A percentile compares a stretch with the other conserved stretches of the same genome.
phyloP scores from a whole-genome alignment of 1,140 invertebrate genomes.

The Cyrtorhinus lividipennis region DNA sequence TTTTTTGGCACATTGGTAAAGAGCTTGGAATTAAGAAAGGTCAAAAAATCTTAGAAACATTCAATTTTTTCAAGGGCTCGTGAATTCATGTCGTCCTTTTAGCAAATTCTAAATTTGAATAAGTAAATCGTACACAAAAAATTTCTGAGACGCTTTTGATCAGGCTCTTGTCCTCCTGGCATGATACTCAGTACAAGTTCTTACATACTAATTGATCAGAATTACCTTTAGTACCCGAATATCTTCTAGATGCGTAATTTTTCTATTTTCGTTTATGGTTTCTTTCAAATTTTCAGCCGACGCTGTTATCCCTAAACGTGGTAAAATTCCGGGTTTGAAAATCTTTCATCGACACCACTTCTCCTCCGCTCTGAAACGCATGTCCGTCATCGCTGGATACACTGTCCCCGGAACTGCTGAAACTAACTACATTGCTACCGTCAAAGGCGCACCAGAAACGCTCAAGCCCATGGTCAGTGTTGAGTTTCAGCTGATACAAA shows the following conservation, averaged over 20 bases:
- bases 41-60: too few relatives aligned
- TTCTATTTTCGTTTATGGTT: neutral
- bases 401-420: conserved; percentile 58
- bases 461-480: conserved; percentile 78
- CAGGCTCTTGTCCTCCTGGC: too few relatives aligned
- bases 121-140: too few relatives aligned
- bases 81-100: too few relatives aligned
- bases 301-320: conserved; percentile 81
- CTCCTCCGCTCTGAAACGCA: conserved; percentile 88
- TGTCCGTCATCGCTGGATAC: conserved; percentile 93
- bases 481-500: neutral
- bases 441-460: conserved; percentile 97
- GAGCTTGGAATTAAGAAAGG: too few relatives aligned
- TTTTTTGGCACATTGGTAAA: too few relatives aligned
- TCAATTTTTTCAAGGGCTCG: too few relatives aligned
- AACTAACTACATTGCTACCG: conserved; percentile 72
- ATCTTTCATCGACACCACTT: conserved; percentile 95
- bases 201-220: too few relatives aligned
- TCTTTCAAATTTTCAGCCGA: conserved; percentile 43
- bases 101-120: too few relatives aligned
- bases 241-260: neutral
- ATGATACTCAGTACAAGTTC: neutral
- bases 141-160: too few relatives aligned
- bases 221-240: too few relatives aligned
- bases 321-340: conserved; percentile 70